Evolutionary conservation across 1,140 invertebrate genomes (phyloP), one percentile per base, ranked within the genome.

Genomic region (Latrodectus geometricus): DNA sequence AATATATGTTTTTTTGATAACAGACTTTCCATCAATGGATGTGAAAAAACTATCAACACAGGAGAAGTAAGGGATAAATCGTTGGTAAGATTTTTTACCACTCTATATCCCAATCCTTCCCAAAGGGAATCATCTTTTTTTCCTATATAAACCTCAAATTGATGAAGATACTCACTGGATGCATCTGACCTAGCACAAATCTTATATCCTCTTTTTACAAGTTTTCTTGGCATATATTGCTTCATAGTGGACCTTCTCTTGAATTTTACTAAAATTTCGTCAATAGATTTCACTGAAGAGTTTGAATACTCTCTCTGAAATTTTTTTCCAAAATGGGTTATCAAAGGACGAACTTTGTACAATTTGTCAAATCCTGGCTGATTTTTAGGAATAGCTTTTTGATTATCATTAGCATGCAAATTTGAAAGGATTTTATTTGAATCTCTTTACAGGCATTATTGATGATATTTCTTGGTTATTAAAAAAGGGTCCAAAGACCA

Each of bases 301-400:
- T 72, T 72, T 23, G 68, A 81, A 81, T 70, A 56, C 21, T 81
- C 66, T 70, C 54, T 66, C 66, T 70, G 68, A 81, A 54, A 56
- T 72, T 81, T 81, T 81, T 81, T 75, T 65, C 61, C 23, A 23
- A 65, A 72, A 0, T 81, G 66, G 9, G 52, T 54, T 54, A 81
- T 81, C 68, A 81, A 35, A 35, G 35, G 35, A 35, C 35, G 35
- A 1, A 35, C 35, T 35, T 35, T 35, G 50, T 81, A 56, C 68
- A 81, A 81, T 72, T 81, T 81, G 20, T 81, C 78, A 72, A 81
- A 81, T 23, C 78, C 50, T 72, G 68, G 78, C 49, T 52, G 14
- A 72, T 72, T 54, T 72, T 49, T 70, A 72, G 50, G 52, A 72
- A 81, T 14, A 72, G 66, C 50, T 72, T 81, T 70, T 72, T 9